Base-by-base conservation (phyloP, 2,797 vertebrate genomes). In the Eidolon dupreanum region DNA sequence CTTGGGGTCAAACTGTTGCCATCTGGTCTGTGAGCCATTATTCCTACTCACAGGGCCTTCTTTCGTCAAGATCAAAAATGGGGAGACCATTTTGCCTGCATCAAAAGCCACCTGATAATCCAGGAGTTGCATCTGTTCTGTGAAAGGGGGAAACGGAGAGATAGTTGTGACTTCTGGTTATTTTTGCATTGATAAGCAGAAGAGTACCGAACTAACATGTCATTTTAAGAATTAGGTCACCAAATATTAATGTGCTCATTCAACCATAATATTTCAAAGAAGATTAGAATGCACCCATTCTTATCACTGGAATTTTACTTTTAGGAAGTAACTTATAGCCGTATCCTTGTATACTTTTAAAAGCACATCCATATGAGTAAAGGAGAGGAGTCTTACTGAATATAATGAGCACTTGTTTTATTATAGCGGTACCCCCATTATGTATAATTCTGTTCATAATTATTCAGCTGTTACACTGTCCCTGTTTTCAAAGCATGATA, bases 221-320 rank as follows among this genome's bases (percentile, higher is more conserved):
- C n/a, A 17, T 81, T 94, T 95, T 88, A 88, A 94, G 91, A 97
- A 94, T 68, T 55, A 88, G 41, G 41, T 96, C 85, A 95, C 63
- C 49, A 81, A 90, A 83, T 83, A 93, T 86, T 97, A 68, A 88
- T 88, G 84, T 71, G 77, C 41, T 93, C 41, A 95, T 95, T 93
- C 71, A 89, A 49, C 20, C 57, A 41, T 74, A 55, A 68, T 81
- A 74, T 96, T 94, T 87, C 19, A 81, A 12, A 95, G 78, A 87
- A 91, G 92, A 70, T 94, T 65, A 92, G 33, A 33, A 79, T 75
- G 75, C 8, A n/a, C 13, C 38, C 53, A 8, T 84, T 84, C 38
- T 93, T 92, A 74, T 59, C 77, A 36, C 53, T 83, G 51, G 41
- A 61, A 61, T 89, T 92, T 94, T 74, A 75, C 12, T 13, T 87